These are phyloP conservation scores for Drosophila truncata DNA, from an alignment of 1,140 invertebrate genomes.

Conservation along the genomic window DNA sequence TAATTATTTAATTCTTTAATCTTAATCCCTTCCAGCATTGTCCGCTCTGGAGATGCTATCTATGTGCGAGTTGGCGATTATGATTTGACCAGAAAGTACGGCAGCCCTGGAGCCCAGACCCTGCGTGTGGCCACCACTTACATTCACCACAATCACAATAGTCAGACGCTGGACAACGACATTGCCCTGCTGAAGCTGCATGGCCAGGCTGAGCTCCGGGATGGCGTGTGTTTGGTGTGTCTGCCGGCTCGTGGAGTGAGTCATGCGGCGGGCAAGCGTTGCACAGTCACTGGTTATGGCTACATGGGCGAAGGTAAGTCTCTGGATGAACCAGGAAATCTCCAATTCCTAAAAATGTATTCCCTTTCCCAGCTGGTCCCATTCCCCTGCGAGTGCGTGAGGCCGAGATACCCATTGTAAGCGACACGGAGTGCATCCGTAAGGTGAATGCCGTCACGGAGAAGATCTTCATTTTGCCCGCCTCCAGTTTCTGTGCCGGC, in stretches of 20 bases:
- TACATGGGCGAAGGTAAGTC: constrained; percentile 96
- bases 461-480: constrained; percentile 96
- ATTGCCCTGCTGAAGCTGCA: constrained; percentile 97
- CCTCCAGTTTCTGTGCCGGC: constrained; percentile 96
- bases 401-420: constrained; percentile 96
- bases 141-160: constrained; percentile 98
- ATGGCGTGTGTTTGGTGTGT: constrained; percentile 90
- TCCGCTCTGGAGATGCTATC: constrained; percentile 94
- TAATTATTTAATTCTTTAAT: not conserved
- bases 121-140: constrained; percentile 95
- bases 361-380: constrained; percentile 91
- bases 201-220: constrained; percentile 94
- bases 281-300: constrained; percentile 96
- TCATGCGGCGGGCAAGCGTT: constrained; percentile 94
- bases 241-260: constrained; percentile 94
- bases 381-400: constrained; percentile 95
- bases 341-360: too few relatives aligned
- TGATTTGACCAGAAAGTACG: constrained; percentile 94
- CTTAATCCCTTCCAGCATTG: constrained; percentile 88
- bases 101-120: constrained; percentile 95
- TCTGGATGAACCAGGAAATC: not conserved
- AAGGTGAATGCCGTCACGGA: constrained; percentile 97
- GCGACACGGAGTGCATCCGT: constrained; percentile 95
- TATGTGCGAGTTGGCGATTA: constrained; percentile 97
- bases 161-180: constrained; percentile 97